Conservation (phyloP, 1,140 invertebrate species). For the Calephelis virginiensis region DNA sequence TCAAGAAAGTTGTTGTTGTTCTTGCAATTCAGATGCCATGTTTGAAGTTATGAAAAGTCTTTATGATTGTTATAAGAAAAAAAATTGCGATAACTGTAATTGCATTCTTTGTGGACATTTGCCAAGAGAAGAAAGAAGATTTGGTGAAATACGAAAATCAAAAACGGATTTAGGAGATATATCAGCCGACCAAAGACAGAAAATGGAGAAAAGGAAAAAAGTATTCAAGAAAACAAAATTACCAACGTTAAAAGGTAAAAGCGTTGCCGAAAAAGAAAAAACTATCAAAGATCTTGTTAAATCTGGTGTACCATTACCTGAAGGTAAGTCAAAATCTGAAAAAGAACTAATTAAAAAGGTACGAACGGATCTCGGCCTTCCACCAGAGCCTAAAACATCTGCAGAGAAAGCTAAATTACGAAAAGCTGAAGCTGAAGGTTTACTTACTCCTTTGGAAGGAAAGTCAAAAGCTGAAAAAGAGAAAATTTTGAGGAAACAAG, state of each 20-base stretch:
- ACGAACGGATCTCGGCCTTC: conserved; percentile 20
- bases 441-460: conserved; percentile 26
- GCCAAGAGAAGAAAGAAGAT: conserved; percentile 41
- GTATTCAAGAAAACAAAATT: conserved; percentile 28
- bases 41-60: conserved; percentile 64
- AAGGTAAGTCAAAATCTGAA: conserved; percentile 37
- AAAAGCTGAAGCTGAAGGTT: conserved; percentile 23
- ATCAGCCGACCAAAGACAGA: conserved; percentile 17
- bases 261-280: conserved; percentile 39
- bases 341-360: conserved; percentile 38
- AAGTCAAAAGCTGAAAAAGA: conserved; percentile 23
- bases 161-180: conserved; percentile 12
- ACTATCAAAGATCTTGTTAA: conserved; percentile 32
- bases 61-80: conserved; percentile 62
- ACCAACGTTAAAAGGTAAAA: conserved; percentile 40
- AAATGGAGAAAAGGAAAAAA: conserved; percentile 34
- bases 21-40: conserved; percentile 61
- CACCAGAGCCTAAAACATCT: conserved; percentile 6
- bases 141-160: conserved; percentile 42
- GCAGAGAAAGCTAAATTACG: conserved; percentile 24
- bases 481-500: conserved; percentile 24
- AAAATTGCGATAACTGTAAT: conserved; percentile 57
- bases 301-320: conserved; percentile 34
- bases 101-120: conserved; percentile 56
- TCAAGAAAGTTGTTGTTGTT: conserved; percentile 53